Base-by-base conservation (phyloP, 1,140 invertebrate species). In the Drosophila parabipectinata region DNA sequence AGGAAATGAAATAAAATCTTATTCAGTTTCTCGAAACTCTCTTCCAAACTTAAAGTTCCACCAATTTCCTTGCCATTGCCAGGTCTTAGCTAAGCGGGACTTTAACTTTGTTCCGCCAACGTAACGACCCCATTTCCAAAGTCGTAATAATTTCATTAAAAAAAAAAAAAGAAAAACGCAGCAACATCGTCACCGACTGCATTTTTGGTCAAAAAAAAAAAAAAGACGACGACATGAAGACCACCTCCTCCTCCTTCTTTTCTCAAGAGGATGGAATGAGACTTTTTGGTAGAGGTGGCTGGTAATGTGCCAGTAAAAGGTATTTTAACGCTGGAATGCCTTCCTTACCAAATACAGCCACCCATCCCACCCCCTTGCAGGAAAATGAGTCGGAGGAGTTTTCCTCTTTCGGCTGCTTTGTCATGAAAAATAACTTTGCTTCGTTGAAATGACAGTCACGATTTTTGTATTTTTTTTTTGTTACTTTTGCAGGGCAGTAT, bases 371-470 rank as follows among this genome's bases (percentile, higher is more conserved):
- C 15, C 45, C 9, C 39, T 24, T 28, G 14, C 21, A 21, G 21
- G 21, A 21, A 21, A 21, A 39, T 7, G 37, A 39, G 37, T 4
- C 63, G 58, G 30, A 52, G 68, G 69, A 66, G 72, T 74, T 66
- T 66, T 68, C 63, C 66, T 82, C 61, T 61, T 61, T 76, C 57
- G 60, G 69, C 64, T 84, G 81, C 81, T 84, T 87, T 87, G 82
- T 88, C 82, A 87, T 87, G 82, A 87, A 87, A 87, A 87, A 87
- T 87, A 87, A 82, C 82, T 87, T 88, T 62, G 82, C 82, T 85
- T 87, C 82, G 82, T 87, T 87, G 83, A 87, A 87, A 87, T 87
- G 82, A 87, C 82, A 87, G 82, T 87, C 82, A 87, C 82, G 82
- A 87, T 87, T 87, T 88, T 76, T 59, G 52, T 71, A 59, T 55